phyloP scores from a whole-genome alignment of 2,113 vertebrate genomes.

The Catharus fuscescens region DNA sequence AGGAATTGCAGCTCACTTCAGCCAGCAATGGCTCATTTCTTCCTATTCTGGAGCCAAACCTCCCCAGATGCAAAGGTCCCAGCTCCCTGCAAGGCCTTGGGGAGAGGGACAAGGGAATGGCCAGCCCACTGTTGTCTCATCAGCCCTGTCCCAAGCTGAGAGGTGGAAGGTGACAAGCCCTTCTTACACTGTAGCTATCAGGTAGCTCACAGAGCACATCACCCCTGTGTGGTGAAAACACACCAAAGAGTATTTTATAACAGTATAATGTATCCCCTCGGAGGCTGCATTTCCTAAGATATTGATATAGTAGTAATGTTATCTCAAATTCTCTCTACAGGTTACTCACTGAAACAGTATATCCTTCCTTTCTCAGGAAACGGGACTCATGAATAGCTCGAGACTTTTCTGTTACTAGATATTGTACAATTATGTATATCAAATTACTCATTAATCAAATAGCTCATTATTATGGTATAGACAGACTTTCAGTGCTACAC shows the following conservation, averaged over 20 bases:
- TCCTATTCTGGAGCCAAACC: neutral
- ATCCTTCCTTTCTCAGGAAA: slow-evolving; percentile 66
- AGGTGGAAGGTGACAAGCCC: neutral
- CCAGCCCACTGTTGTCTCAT: neutral
- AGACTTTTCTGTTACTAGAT: slow-evolving; percentile 71
- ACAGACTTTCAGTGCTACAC: neutral
- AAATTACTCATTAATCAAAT: slow-evolving; percentile 59
- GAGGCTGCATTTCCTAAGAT: slow-evolving; percentile 36
- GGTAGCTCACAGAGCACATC: neutral
- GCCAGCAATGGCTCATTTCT: neutral
- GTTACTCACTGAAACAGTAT: slow-evolving; percentile 66
- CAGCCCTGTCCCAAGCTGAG: neutral
- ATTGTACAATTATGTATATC: slow-evolving; percentile 47
- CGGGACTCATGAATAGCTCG: slow-evolving; percentile 44
- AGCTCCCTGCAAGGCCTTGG: rapidly evolving
- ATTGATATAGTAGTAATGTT: slow-evolving; percentile 56
- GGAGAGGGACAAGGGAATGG: neutral
- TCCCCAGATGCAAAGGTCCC: no score
- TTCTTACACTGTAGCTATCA: neutral
- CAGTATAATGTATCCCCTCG: neutral
- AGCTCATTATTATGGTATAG: slow-evolving; percentile 5
- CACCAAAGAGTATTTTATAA: slow-evolving; percentile 13
- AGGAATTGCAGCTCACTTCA: neutral
- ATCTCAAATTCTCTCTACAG: slow-evolving; percentile 55
- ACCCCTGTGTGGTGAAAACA: neutral